These are phyloP conservation scores for Channa maculata DNA, from an alignment of 2,113 vertebrate species.

Conservation along the genomic window DNA sequence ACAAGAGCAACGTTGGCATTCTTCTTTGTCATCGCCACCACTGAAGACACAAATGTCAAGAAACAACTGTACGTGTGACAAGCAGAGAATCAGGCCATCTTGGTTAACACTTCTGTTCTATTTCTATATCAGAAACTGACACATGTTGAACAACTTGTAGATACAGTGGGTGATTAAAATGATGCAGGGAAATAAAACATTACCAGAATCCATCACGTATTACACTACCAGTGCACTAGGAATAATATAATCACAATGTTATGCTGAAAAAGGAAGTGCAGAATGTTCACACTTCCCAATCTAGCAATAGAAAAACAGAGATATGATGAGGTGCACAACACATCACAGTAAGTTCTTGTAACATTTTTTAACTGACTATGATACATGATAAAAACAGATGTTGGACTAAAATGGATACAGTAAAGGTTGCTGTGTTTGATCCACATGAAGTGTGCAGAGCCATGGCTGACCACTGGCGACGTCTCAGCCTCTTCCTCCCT, in stretches of 20 bases:
- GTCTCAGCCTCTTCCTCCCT: conserved; percentile 83
- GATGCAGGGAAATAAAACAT: conserved; percentile 47
- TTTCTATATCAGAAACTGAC: neutral
- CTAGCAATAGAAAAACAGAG: conserved; percentile 1
- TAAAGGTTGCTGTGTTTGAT: conserved; percentile 88
- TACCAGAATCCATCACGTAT: too few species aligned
- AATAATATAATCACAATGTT: conserved; percentile 56
- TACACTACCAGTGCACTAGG: conserved; percentile 19
- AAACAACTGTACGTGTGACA: conserved; percentile 17
- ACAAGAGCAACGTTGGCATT: conserved; percentile 86
- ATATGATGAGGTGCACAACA: conserved; percentile 15
- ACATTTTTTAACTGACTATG: conserved; percentile 34
- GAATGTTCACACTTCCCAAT: conserved; percentile 36
- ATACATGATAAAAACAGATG: conserved; percentile 23
- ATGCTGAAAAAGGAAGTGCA: conserved; percentile 59
- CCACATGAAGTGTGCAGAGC: conserved; percentile 84
- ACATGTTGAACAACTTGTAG: neutral
- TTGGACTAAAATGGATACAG: conserved; percentile 77
- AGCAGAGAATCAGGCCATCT: neutral
- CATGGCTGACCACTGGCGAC: conserved; percentile 80
- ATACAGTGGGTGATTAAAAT: conserved; percentile 18
- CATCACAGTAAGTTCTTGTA: conserved; percentile 27
- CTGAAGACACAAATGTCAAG: conserved; percentile 77
- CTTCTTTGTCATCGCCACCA: conserved; percentile 88
- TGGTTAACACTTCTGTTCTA: neutral